Conservation (phyloP, 2,113 vertebrate genomes). For the Cottus gobio region DNA sequence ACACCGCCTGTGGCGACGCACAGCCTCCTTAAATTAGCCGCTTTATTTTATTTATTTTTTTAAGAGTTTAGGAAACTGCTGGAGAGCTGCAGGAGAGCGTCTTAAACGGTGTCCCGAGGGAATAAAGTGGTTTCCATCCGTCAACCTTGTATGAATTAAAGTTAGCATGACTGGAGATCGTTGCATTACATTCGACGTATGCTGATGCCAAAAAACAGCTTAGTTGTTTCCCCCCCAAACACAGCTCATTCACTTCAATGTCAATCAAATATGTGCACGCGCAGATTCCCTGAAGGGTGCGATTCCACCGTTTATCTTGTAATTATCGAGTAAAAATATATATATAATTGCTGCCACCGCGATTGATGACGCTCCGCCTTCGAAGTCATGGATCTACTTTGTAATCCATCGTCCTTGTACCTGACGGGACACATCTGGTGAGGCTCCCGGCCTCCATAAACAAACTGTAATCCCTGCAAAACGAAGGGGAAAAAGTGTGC, state of each 20-base stretch:
- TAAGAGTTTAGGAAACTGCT: conserved; percentile 4
- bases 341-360: too few species aligned
- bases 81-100: conserved; percentile 38
- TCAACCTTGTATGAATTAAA: conserved; percentile 24
- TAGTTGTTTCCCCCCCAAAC: too few species aligned
- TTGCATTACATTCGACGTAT: too few species aligned
- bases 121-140: background rate
- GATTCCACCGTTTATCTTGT: too few species aligned
- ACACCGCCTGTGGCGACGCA: conserved; percentile 6
- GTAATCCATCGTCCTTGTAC: background rate
- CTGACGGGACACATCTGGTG: background rate
- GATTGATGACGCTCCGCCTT: too few species aligned
- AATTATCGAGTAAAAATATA: too few species aligned
- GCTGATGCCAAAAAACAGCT: background rate
- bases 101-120: conserved; percentile 23
- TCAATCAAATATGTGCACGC: background rate
- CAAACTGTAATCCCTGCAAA: background rate
- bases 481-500: background rate
- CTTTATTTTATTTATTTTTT: conserved; percentile 32
- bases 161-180: background rate
- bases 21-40: conserved; percentile 26
- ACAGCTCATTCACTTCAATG: background rate
- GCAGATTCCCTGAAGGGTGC: background rate
- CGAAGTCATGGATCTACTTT: background rate
- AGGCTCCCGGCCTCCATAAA: background rate